Conservation (phyloP, 2,797 vertebrate genomes). For the Emydoidea blandingii region DNA sequence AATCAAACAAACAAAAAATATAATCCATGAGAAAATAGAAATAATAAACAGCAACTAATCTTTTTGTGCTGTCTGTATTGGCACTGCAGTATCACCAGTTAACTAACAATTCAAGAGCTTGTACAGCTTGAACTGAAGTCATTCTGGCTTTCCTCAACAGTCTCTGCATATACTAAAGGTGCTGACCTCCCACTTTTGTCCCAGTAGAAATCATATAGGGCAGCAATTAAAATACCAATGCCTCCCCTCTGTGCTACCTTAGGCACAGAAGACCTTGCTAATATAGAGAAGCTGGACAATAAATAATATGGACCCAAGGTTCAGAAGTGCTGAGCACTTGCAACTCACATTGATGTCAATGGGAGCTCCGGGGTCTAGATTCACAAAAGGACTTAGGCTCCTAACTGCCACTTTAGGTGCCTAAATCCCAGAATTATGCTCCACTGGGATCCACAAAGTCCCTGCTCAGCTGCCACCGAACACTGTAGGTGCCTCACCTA, state of each 20-base stretch:
- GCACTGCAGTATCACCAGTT: not conserved
- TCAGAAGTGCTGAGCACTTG: not conserved
- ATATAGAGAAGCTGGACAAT: rapidly evolving
- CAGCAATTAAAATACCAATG: not conserved
- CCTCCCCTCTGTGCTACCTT: not conserved
- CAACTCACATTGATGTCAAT: no score
- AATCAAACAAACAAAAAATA: not conserved
- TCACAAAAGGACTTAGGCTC: not conserved
- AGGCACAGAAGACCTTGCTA: not conserved
- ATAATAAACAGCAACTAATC: not conserved
- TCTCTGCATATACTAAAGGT: not conserved
- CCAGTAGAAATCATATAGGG: not conserved
- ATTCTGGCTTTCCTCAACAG: not conserved
- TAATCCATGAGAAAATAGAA: not conserved
- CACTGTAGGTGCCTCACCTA: not conserved
- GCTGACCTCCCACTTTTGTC: not conserved
- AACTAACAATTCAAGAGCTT: not conserved
- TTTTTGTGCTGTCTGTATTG: not conserved
- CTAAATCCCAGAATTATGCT: not conserved
- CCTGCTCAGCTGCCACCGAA: not conserved
- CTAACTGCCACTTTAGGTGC: not conserved
- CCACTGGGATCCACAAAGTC: not conserved
- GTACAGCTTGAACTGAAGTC: not conserved
- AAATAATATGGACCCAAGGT: rapidly evolving
- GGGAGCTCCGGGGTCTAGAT: not conserved